phyloP scores from a whole-genome alignment of 2,888 invertebrate species.

The Deroplatys truncata region DNA sequence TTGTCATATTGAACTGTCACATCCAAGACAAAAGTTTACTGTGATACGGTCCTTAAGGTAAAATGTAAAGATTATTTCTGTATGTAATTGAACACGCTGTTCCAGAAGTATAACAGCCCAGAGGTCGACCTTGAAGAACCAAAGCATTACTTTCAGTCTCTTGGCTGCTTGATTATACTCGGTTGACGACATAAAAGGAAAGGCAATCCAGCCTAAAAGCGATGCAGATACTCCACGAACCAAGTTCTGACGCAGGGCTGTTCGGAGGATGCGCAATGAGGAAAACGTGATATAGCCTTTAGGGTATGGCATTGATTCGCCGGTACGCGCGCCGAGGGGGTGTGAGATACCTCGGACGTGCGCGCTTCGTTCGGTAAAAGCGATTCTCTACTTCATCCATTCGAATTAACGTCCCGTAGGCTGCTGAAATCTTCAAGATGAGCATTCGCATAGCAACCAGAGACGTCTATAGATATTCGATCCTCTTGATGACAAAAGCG shows the following conservation, averaged over 20 bases:
- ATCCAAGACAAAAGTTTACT: too few species aligned
- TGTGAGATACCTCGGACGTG: not conserved
- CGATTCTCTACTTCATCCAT: not conserved
- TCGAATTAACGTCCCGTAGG: not conserved
- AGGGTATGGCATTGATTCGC: not conserved
- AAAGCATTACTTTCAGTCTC: too few species aligned
- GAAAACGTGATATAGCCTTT: not conserved
- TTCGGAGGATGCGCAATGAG: not conserved
- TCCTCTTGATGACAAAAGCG: too few species aligned
- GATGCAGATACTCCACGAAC: not conserved
- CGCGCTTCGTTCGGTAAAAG: not conserved
- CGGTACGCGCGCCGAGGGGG: not conserved
- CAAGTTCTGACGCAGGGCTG: not conserved
- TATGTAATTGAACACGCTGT: too few species aligned
- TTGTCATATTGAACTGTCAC: too few species aligned
- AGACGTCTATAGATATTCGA: too few species aligned
- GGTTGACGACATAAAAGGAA: not conserved
- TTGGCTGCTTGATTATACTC: not conserved
- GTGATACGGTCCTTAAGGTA: too few species aligned
- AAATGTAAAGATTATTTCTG: too few species aligned
- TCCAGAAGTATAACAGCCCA: too few species aligned
- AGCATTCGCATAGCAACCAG: too few species aligned
- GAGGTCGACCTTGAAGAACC: too few species aligned
- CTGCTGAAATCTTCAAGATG: not conserved
- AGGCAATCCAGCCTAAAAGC: not conserved